Evolutionary conservation across 2,888 invertebrate genomes (phyloP), one percentile per base, ranked within the genome.

Genomic region (Oscheius sp.): DNA sequence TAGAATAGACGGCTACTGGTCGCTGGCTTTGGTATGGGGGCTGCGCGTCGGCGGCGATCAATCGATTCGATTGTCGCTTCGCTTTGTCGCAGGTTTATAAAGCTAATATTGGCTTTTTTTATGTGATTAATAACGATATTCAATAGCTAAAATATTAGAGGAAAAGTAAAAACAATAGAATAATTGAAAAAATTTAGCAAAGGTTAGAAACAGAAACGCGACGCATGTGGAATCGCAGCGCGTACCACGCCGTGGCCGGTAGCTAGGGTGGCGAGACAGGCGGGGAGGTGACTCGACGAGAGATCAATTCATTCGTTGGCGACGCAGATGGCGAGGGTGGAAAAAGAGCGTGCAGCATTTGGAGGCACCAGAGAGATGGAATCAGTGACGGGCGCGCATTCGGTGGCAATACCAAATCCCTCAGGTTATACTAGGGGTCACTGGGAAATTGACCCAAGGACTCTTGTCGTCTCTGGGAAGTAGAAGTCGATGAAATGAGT

Each of bases 221-320:
- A 8, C 67, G 67, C 67, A 59, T 49, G 36, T 28, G 47, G 36
- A 38, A 38, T 38, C 28, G 38, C 59, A 57, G 67, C 67, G 67
- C 67, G 67, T 67, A 67, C 67, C 67, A 67, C 67, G 67, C 67
- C 38, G 67, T 67, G 59, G 59, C 67, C 67, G 67, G 67, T 67
- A 67, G 67, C 57, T 22, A 32, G 45, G 63, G 38, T 64, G 28
- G 71, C 44, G 54, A 61, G 41, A 36, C 32, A 38, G 45, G 41
- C 14, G n/a, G 24, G 30, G 59, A 49, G 24, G 47, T n/a, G 22
- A 30, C 50, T 32, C 28, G 56, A 17, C 41, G 41, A 41, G 41
- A 41, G 41, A 41, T 41, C 41, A 41, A 41, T 41, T 14, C 12
- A 2, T 20, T 3, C n/a, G 41, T 3, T 17, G 41, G 41, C 41